Percentiles rank a stretch among this genome's conserved stretches.
phyloP scores from a whole-genome alignment of 2,113 vertebrate species.

The Grammomys dolichurus region DNA sequence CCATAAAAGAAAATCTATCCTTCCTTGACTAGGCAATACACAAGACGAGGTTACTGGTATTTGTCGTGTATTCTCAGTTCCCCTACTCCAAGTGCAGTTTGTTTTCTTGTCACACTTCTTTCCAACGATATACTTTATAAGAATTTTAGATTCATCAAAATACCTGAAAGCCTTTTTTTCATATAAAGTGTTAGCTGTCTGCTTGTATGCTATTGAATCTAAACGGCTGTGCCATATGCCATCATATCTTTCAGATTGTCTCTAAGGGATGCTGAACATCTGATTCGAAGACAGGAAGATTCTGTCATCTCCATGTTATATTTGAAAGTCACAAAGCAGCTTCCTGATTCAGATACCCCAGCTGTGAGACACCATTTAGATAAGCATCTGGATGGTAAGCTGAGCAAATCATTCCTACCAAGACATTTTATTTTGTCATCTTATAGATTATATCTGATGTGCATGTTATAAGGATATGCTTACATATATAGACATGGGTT shows the following conservation, averaged over 20 bases:
- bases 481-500: neutral
- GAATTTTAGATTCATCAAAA: conserved; percentile 74
- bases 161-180: conserved; percentile 69
- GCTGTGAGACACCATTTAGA: conserved; percentile 33
- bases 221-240: conserved; percentile 74
- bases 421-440: conserved; percentile 65
- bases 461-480: neutral
- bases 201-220: conserved; percentile 68
- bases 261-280: conserved; percentile 69
- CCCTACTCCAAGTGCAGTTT: conserved; percentile 57
- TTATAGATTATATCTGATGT: conserved; percentile 42
- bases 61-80: conserved; percentile 47
- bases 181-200: conserved; percentile 75
- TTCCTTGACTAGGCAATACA: neutral
- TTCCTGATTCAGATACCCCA: conserved; percentile 51
- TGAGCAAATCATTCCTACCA: conserved; percentile 68
- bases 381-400: conserved; percentile 67
- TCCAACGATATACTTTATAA: conserved; percentile 63
- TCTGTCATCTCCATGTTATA: conserved; percentile 63
- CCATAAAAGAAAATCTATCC: conserved; percentile 68
- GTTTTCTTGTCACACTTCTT: conserved; percentile 64
- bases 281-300: conserved; percentile 22
- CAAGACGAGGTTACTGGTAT: conserved; percentile 61
- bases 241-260: conserved; percentile 69
- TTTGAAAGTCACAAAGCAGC: conserved; percentile 63